Evolutionary conservation across 53 echinoderm and acorn worm species (phyloP).

Genomic region (Zoroaster sp.): DNA sequence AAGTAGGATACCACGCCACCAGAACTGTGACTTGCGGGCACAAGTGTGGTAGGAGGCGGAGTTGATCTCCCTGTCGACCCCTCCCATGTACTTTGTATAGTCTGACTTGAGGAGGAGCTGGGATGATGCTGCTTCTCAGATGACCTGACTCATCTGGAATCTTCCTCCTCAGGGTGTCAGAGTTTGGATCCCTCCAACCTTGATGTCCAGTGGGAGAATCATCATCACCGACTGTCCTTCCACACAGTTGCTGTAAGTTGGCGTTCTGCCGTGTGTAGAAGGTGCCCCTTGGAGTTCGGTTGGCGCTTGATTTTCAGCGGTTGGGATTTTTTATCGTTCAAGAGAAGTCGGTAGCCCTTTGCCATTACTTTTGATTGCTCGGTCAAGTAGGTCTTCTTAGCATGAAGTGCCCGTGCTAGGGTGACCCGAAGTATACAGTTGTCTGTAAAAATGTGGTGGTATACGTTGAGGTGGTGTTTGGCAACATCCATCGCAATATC

Average conservation of each 20-base stretch:
- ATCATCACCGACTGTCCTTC: constrained; percentile 16
- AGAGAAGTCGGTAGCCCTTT: background rate
- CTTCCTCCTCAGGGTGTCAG: background rate
- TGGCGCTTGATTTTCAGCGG: background rate
- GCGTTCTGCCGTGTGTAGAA: constrained; percentile 20
- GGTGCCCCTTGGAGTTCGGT: background rate
- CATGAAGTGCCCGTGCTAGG: background rate
- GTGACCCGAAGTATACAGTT: background rate
- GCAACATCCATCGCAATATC: background rate
- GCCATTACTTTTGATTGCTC: background rate
- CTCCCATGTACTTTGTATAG: background rate
- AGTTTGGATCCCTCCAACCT: background rate
- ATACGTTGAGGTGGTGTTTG: background rate
- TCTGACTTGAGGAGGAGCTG: background rate
- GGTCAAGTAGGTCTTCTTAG: background rate
- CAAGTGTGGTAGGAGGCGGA: background rate
- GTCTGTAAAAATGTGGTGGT: background rate
- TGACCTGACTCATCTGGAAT: background rate
- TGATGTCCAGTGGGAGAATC: constrained; percentile 14
- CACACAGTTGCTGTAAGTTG: constrained; percentile 10
- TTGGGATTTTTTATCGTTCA: background rate
- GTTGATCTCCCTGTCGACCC: constrained; percentile 3
- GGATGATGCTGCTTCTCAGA: background rate
- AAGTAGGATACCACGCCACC: background rate
- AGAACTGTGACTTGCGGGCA: background rate